Base-by-base conservation (phyloP, 2,113 vertebrate genomes). In the Tragulus kanchil region DNA sequence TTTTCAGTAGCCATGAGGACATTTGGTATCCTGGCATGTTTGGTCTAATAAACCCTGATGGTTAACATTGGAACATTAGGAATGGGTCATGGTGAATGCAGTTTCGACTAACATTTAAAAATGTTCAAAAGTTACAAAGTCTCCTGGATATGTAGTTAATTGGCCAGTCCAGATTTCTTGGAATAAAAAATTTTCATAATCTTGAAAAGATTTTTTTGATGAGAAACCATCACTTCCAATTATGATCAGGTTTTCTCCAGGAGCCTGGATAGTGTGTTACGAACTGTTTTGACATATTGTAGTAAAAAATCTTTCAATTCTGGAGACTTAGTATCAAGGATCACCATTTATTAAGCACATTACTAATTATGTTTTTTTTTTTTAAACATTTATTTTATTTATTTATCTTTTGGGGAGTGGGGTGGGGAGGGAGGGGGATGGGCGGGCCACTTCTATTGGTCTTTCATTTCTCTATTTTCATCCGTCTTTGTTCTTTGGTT, bases 281-380 rank as follows among this genome's bases (percentile, higher is more conserved):
- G 42, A 90, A 58, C 25, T 23, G 23, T 75, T 88, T 42, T 90
- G 61, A 83, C 52, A n/a, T 79, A n/a, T 25, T 84, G 3, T 67
- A 59, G 16, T 94, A 88, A 64, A 90, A 82, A 73, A 42, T 50
- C 42, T 93, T 93, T 9, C 45, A 28, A 48, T 54, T 95, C 85
- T 61, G 79, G 83, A 71, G 2, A 86, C 26, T 31, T 85, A 89
- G 61, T 95, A 92, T 94, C 56, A 95, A 73, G 23, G 11, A 13
- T 93, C 10, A 77, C 10, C n/a, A 58, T 83, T 90, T 84, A 71
- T 85, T 82, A 85, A 56, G 61, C 58, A 36, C 12, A 67, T 61
- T 93, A 21, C 16, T 88, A 36, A 36, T 36, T 36, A 36, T 36
- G 36, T 36, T 36, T 36, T 36, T 36, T 36, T 36, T 36, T 36